Percentiles rank a stretch among this genome's conserved stretches.
These are phyloP conservation scores for Procapra przewalskii DNA, from an alignment of 2,113 vertebrate species.

Conservation along the genomic window DNA sequence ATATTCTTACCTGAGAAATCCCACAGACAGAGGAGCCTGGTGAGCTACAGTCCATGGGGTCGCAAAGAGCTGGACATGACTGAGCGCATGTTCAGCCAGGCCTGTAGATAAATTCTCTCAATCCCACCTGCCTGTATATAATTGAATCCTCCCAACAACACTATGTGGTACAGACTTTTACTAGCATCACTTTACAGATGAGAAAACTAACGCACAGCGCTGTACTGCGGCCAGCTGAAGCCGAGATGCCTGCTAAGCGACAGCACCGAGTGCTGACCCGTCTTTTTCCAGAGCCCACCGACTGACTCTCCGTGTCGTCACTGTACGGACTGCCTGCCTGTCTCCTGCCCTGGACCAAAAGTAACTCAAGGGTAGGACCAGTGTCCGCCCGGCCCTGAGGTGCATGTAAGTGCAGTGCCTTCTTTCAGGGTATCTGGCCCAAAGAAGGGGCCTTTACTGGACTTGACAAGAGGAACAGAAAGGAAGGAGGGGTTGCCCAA, in stretches of 20 bases:
- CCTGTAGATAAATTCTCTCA: neutral
- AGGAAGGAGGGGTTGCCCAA: neutral
- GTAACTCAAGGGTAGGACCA: neutral
- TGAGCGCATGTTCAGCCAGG: neutral
- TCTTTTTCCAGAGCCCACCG: neutral
- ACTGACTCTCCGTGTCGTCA: accelerated
- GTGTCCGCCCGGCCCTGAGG: accelerated
- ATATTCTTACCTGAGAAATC: neutral
- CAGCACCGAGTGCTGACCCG: neutral
- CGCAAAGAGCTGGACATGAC: neutral
- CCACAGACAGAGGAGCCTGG: neutral
- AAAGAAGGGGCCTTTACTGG: neutral
- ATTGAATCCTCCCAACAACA: neutral
- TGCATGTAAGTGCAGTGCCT: accelerated
- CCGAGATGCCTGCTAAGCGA: neutral
- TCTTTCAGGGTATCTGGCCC: accelerated
- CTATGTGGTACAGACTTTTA: neutral
- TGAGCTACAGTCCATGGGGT: neutral
- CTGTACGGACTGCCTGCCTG: accelerated
- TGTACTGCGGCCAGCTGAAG: accelerated
- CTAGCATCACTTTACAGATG: neutral
- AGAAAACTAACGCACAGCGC: neutral
- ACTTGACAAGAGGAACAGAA: neutral
- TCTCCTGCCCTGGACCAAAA: neutral
- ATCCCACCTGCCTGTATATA: neutral